Evolutionary conservation across 2,888 invertebrate genomes (phyloP).

Genomic region (Villa cingulata): DNA sequence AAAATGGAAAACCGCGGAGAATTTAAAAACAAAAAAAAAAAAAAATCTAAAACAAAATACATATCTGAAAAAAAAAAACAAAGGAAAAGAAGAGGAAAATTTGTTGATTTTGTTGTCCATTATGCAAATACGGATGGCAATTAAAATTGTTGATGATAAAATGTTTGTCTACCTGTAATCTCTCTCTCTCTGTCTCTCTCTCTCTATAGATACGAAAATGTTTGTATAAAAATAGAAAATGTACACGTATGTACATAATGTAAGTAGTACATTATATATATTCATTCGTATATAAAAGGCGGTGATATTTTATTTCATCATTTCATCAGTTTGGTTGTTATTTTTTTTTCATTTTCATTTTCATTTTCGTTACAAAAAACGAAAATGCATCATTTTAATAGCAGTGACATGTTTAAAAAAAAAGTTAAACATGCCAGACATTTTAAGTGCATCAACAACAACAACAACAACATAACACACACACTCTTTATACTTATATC

Average conservation of each 20-base stretch:
- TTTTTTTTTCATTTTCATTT: no score
- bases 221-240: conserved; percentile 1
- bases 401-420: conserved; percentile 3
- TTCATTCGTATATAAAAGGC: no score
- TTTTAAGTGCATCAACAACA: not conserved
- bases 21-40: not conserved
- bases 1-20: not conserved
- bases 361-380: no score
- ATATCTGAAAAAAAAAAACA: not conserved
- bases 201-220: no score
- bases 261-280: no score
- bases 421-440: not conserved
- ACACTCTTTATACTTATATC: no score
- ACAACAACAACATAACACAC: not conserved
- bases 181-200: no score
- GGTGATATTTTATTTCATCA: no score
- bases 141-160: conserved; percentile 7
- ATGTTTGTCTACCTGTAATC: no score
- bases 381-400: not conserved
- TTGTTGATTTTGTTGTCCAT: conserved; percentile 3
- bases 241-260: not conserved
- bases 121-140: conserved; percentile 6
- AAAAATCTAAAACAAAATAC: not conserved
- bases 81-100: not conserved
- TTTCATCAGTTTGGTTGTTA: no score